phyloP scores from a whole-genome alignment of 2,888 invertebrate species.

The Tricholauxania praeusta region DNA sequence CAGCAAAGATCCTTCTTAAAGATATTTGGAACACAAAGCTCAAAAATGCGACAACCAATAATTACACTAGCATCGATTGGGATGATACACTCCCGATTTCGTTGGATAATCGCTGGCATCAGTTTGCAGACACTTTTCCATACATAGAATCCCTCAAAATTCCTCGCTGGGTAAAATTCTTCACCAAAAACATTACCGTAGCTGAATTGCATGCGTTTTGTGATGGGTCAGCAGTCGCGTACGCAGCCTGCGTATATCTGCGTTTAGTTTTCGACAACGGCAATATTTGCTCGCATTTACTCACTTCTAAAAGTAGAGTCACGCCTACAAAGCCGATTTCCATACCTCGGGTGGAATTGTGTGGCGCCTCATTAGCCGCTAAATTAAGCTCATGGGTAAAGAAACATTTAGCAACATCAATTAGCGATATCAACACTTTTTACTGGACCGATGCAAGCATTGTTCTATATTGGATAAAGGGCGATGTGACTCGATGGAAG shows the following conservation, averaged over 20 bases:
- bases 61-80: not conserved
- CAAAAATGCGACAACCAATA: conserved; percentile 2
- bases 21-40: conserved; percentile 14
- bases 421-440: not conserved
- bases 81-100: not conserved
- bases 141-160: conserved; percentile 22
- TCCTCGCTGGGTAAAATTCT: conserved; percentile 29
- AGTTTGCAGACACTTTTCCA: conserved; percentile 13
- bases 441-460: conserved; percentile 32
- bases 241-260: conserved; percentile 21
- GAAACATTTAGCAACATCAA: conserved; percentile 5
- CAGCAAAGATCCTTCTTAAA: conserved; percentile 32
- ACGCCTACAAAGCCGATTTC: conserved; percentile 13
- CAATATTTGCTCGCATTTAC: not conserved
- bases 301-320: conserved; percentile 16
- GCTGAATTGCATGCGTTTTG: conserved; percentile 34
- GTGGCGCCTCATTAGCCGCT: conserved; percentile 24
- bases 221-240: conserved; percentile 29
- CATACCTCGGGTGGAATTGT: conserved; percentile 30
- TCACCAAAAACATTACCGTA: not conserved
- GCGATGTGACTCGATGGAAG: too few species aligned
- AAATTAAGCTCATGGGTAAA: conserved; percentile 10
- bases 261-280: conserved; percentile 9
- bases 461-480: conserved; percentile 35
- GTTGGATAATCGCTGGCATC: conserved; percentile 12